Evolutionary conservation across 2,797 vertebrate genomes (phyloP), one percentile per base, ranked within the genome.

Genomic region (Phalanger gymnotis): DNA sequence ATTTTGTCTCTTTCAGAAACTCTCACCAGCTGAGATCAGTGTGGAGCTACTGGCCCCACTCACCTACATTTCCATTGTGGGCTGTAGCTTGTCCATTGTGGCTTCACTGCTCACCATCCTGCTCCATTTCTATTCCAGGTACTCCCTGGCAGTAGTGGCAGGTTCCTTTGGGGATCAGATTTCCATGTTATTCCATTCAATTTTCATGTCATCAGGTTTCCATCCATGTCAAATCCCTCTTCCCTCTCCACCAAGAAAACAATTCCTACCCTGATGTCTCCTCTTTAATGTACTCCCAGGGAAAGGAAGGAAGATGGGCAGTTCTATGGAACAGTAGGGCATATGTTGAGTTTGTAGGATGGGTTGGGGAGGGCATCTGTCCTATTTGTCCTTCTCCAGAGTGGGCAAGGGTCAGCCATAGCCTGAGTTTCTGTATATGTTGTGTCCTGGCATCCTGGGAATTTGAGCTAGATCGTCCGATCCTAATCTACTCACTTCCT

Each of bases 11-110:
- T 93, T n/a, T 22, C 22, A 95, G 98, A 96, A 98, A 94, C 11
- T 98, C 13, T 97, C 97, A 0, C 13, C 12, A 0, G 90, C 10
- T 0, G 2, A 92, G 0, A 34, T 98, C 52, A 97, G 93, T 0
- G 14, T 2, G 0, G 54, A 93, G 30, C 2, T 98, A 92, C 89
- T 97, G 96, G 34, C 0, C 0, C 97, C 98, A 0, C 98, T 98
- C n/a, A 96, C 95, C 0, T 96, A 96, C 56, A 96, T 98, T 94
- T 98, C 96, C 90, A 92, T 96, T 0, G 94, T 98, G 6, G 98
- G 98, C 92, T 98, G 98, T 93, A 97, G 98, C n/a, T 0, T 98
- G 94, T 98, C 98, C 0, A 56, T 97, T 0, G 34, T 90, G 0
- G 96, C 98, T 81, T 97, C 97, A 0, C 58, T 98, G 92, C 91